These are phyloP conservation scores for Strix aluco DNA, from an alignment of 2,113 vertebrate species.

Conservation along the genomic window DNA sequence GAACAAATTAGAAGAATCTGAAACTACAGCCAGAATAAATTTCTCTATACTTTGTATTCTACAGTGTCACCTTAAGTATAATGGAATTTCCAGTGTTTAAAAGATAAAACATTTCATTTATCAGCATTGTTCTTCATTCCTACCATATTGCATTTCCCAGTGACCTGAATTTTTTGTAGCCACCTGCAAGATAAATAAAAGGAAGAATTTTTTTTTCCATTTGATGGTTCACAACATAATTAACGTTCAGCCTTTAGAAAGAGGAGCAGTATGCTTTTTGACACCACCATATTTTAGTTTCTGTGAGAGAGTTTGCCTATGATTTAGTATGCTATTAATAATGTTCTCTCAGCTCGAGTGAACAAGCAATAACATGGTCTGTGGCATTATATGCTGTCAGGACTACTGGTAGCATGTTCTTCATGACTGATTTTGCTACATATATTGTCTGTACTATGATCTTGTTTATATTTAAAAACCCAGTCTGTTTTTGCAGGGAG, in stretches of 20 bases:
- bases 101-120: neutral
- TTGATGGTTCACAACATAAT: neutral
- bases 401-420: neutral
- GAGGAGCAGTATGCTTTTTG: neutral
- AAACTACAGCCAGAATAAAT: neutral
- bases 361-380: neutral
- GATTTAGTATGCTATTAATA: neutral
- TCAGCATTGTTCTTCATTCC: neutral
- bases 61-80: neutral
- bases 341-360: neutral
- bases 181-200: neutral
- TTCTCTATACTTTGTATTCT: neutral
- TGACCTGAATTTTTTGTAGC: neutral
- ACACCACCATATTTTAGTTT: neutral
- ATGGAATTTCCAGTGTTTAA: neutral
- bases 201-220: neutral
- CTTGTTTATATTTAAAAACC: neutral
- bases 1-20: neutral
- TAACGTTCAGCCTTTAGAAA: neutral
- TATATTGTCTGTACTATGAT: neutral
- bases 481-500: neutral
- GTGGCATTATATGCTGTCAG: neutral
- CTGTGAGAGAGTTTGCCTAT: neutral
- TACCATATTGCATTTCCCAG: neutral
- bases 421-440: neutral